Conservation (phyloP, 2,797 vertebrate species). For the Silurus aristotelis region DNA sequence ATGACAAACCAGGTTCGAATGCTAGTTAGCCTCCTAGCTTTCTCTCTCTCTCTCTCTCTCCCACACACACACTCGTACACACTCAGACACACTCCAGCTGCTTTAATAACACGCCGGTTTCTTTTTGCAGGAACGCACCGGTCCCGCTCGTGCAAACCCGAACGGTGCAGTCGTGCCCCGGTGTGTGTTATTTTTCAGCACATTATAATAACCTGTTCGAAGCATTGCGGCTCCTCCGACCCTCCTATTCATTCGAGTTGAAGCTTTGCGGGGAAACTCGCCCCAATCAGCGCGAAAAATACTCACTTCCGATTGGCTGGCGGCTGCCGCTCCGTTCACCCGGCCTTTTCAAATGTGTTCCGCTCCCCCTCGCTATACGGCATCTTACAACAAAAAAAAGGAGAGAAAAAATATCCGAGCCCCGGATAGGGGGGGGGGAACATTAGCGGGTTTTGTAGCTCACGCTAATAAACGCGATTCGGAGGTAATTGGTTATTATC, state of each 20-base stretch:
- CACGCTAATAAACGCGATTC: background rate
- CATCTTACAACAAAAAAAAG: slow-evolving; percentile 38
- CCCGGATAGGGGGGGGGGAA: too few species aligned
- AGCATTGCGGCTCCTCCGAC: slow-evolving; percentile 61
- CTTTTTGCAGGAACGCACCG: background rate
- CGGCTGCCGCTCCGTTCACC: slow-evolving; percentile 75
- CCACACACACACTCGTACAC: too few species aligned
- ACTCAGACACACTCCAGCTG: slow-evolving; percentile 61
- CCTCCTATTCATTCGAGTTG: slow-evolving; percentile 70
- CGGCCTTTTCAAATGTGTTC: slow-evolving; percentile 84
- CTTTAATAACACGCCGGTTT: slow-evolving; percentile 50
- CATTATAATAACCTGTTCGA: slow-evolving; percentile 63
- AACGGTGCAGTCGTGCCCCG: too few species aligned
- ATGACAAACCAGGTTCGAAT: slow-evolving; percentile 15
- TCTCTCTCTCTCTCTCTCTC: too few species aligned
- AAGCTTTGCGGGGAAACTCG: slow-evolving; percentile 79
- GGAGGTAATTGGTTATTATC: slow-evolving; percentile 39
- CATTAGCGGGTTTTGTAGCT: background rate
- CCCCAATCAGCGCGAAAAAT: slow-evolving; percentile 96
- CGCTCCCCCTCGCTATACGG: slow-evolving; percentile 34
- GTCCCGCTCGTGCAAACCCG: background rate
- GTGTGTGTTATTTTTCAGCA: too few species aligned
- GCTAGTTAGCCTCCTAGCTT: slow-evolving; percentile 44
- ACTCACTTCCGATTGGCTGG: slow-evolving; percentile 87
- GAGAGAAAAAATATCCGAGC: background rate